Evolutionary conservation across 64 coral and sea anemone species (phyloP).

Genomic region (Platygyra sinensis): DNA sequence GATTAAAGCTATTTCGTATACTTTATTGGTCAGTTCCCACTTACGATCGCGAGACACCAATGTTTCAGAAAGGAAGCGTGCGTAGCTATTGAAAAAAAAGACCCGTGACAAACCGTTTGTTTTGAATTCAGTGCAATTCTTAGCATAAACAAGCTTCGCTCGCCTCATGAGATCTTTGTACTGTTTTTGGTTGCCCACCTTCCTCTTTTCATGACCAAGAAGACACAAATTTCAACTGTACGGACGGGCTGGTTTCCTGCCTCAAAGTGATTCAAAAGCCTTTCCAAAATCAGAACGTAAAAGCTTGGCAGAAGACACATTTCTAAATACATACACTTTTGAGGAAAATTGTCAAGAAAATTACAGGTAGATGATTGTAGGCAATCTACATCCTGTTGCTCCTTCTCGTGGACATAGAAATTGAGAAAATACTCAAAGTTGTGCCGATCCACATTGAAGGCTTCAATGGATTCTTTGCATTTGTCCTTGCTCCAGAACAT

Average conservation of each 20-base stretch:
- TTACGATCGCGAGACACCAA: too few species aligned
- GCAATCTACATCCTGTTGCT: background rate
- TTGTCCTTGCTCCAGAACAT: conserved; percentile 56
- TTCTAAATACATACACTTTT: conserved; percentile 35
- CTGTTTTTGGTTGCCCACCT: background rate
- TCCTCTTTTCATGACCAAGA: conserved; percentile 50
- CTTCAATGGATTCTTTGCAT: conserved; percentile 44
- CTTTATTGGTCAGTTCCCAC: background rate
- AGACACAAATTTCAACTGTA: conserved; percentile 26
- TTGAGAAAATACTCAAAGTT: conserved; percentile 45
- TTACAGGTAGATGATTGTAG: background rate
- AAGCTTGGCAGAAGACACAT: conserved; percentile 53
- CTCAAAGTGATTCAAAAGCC: background rate
- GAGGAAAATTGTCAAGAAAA: conserved; percentile 5
- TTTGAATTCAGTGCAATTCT: conserved; percentile 1
- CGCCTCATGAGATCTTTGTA: conserved; percentile 10
- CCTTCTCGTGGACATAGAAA: background rate
- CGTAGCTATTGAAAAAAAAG: conserved; percentile 37
- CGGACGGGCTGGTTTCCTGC: background rate
- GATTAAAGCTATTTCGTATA: background rate
- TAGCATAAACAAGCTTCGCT: background rate
- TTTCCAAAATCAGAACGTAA: conserved; percentile 5
- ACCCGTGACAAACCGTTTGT: conserved; percentile 8
- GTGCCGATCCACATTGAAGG: conserved; percentile 42
- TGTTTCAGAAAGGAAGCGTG: conserved; percentile 12